Evolutionary conservation across 2,888 invertebrate species (phyloP).

Genomic region (Trilocha varians): DNA sequence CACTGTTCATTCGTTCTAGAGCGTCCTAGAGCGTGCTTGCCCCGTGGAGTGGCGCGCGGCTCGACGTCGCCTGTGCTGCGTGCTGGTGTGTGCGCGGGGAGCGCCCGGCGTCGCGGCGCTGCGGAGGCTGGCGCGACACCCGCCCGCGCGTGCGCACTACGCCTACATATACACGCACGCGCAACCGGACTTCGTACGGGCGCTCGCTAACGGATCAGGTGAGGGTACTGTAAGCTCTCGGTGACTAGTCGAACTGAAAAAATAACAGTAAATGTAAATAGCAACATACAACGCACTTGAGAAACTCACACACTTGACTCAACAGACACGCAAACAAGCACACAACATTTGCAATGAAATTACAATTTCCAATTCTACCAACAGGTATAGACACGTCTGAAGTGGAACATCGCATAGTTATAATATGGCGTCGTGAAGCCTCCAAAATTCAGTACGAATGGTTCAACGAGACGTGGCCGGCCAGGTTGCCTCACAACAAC

Average conservation of each 20-base stretch:
- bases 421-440: constrained; percentile 91
- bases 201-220: constrained; percentile 76
- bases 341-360: not conserved
- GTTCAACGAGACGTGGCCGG: constrained; percentile 82
- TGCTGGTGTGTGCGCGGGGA: constrained; percentile 75
- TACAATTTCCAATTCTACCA: constrained; percentile 8
- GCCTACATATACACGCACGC: constrained; percentile 90
- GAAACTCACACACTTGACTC: not conserved
- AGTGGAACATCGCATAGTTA: constrained; percentile 83
- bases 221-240: constrained; percentile 6
- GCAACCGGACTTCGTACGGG: constrained; percentile 87
- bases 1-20: too few species aligned
- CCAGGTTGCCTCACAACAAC: constrained; percentile 77
- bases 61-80: constrained; percentile 83
- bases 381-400: constrained; percentile 63
- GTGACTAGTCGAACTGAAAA: not conserved
- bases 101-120: constrained; percentile 77
- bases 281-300: not conserved
- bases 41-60: constrained; percentile 88
- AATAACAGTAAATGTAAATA: not conserved
- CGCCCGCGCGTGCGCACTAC: constrained; percentile 84
- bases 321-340: not conserved
- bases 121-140: constrained; percentile 79
- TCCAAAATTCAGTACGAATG: constrained; percentile 93
- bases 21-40: constrained; percentile 86